These are phyloP conservation scores for Portunus trituberculatus DNA, from an alignment of 1,140 invertebrate genomes.

Conservation along the genomic window DNA sequence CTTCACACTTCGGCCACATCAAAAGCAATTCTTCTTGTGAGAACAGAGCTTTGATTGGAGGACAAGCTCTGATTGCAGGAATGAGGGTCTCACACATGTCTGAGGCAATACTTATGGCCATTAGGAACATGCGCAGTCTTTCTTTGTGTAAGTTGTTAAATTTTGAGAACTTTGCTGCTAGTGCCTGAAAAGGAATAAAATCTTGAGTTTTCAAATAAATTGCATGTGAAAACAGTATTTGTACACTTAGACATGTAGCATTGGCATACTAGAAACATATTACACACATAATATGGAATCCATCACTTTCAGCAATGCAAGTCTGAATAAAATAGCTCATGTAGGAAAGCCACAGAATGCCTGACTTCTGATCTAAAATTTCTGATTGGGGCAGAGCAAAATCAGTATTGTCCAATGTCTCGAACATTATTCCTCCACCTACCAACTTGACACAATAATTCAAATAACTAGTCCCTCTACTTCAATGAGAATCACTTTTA, in stretches of 20 bases:
- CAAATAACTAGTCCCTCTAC: too few relatives aligned
- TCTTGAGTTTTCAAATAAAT: not conserved
- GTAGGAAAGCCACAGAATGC: too few relatives aligned
- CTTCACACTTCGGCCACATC: slow-evolving; percentile 69
- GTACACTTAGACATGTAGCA: not conserved
- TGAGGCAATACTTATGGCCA: slow-evolving; percentile 27
- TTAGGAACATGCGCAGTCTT: slow-evolving; percentile 59
- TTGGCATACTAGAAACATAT: too few relatives aligned
- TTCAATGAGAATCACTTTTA: too few relatives aligned
- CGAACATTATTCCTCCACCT: too few relatives aligned
- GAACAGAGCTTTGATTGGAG: slow-evolving; percentile 47
- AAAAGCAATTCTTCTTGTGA: slow-evolving; percentile 41
- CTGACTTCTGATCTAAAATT: too few relatives aligned
- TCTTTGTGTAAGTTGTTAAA: slow-evolving; percentile 52
- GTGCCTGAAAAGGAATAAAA: slow-evolving; percentile 45
- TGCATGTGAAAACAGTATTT: slow-evolving; percentile 31
- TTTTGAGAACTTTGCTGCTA: slow-evolving; percentile 53
- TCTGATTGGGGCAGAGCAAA: too few relatives aligned
- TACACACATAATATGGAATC: too few relatives aligned
- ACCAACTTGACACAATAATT: too few relatives aligned
- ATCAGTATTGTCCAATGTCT: too few relatives aligned
- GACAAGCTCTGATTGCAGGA: slow-evolving; percentile 38
- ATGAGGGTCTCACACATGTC: slow-evolving; percentile 44
- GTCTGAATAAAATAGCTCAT: too few relatives aligned
- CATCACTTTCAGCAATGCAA: too few relatives aligned